phyloP scores from a whole-genome alignment of 35 echinoderm and acorn worm species.

The Hemicentrotus pulcherrimus region DNA sequence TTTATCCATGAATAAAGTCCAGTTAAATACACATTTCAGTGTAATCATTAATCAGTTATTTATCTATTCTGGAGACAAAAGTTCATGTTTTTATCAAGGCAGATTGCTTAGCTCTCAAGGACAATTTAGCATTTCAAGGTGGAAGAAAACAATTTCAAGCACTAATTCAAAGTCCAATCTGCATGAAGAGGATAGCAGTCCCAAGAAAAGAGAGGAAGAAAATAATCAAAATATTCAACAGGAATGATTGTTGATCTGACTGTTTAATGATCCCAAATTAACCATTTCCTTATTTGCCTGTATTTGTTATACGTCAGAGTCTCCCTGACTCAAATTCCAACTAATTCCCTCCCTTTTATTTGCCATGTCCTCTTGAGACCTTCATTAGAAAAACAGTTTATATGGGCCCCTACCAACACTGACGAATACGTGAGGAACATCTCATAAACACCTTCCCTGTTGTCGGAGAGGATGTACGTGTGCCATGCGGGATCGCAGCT shows the following conservation, averaged over 20 bases:
- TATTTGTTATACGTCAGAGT: background rate
- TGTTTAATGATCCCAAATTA: background rate
- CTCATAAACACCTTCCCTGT: background rate
- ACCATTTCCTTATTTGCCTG: slow-evolving; percentile 7
- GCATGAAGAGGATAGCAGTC: background rate
- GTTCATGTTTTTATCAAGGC: too few relatives aligned
- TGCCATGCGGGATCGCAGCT: background rate
- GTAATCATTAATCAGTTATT: too few relatives aligned
- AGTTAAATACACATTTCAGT: too few relatives aligned
- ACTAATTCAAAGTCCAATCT: background rate
- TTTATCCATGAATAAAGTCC: too few relatives aligned
- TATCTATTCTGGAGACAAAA: too few relatives aligned
- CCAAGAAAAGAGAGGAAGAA: background rate
- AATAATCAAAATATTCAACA: background rate
- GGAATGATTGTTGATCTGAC: background rate
- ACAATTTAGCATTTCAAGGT: background rate
- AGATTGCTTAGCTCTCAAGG: too few relatives aligned
- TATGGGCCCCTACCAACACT: background rate
- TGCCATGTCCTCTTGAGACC: background rate
- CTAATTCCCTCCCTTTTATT: slow-evolving; percentile 9
- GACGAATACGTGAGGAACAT: background rate
- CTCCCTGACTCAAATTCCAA: background rate
- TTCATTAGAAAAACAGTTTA: background rate
- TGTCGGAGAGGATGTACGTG: background rate
- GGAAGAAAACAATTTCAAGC: background rate